Percentiles rank a stretch among this genome's conserved stretches.
phyloP scores from a whole-genome alignment of 2,888 invertebrate species.

The Stomorhina lunata region DNA sequence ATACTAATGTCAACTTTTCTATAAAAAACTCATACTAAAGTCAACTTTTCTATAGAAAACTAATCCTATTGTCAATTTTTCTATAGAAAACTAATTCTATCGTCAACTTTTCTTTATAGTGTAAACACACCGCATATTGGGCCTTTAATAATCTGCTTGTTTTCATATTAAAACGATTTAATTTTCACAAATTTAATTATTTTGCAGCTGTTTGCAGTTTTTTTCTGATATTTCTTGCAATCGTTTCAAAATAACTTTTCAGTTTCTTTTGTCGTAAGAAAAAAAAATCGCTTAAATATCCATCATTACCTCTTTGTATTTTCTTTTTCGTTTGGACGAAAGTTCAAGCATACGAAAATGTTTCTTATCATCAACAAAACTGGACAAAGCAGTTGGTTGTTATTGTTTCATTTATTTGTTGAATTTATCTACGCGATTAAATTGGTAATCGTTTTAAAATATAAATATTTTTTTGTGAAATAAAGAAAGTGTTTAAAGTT shows the following conservation, averaged over 20 bases:
- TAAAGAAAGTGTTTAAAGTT: constrained; percentile 62
- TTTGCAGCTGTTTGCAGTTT: constrained; percentile 26
- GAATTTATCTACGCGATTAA: constrained; percentile 53
- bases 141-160: background rate
- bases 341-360: background rate
- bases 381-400: constrained; percentile 28
- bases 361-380: constrained; percentile 14
- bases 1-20: too few relatives aligned
- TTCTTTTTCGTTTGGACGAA: constrained; percentile 16
- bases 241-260: constrained; percentile 20
- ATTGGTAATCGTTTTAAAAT: constrained; percentile 49
- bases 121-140: too few relatives aligned
- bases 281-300: constrained; percentile 19
- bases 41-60: too few relatives aligned
- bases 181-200: background rate
- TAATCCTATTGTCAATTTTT: too few relatives aligned
- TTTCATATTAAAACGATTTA: background rate
- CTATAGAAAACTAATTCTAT: background rate
- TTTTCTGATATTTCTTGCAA: background rate
- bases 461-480: background rate
- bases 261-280: constrained; percentile 23
- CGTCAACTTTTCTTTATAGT: too few relatives aligned
- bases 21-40: too few relatives aligned
- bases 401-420: constrained; percentile 31
- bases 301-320: constrained; percentile 4